These are phyloP conservation scores for Sebastes schlegelii DNA, from an alignment of 2,113 vertebrate species.

Conservation along the genomic window DNA sequence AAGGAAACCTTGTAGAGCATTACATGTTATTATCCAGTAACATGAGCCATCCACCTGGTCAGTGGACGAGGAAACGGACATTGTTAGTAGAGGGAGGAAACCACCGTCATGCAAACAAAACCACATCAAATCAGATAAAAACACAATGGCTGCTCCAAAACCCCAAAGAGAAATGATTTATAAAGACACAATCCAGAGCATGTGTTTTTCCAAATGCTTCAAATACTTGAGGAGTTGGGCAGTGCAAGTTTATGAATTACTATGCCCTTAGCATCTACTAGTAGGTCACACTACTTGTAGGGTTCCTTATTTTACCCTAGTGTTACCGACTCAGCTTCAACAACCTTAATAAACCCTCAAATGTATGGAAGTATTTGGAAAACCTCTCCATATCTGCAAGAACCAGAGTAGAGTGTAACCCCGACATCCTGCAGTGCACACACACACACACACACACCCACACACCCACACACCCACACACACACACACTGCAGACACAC, in stretches of 20 bases:
- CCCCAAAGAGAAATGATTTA: conserved; percentile 5
- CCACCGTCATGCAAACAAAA: conserved; percentile 66
- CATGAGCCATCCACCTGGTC: conserved; percentile 63
- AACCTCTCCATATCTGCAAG: conserved; percentile 41
- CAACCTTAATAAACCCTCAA: conserved; percentile 42
- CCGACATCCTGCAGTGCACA: conserved; percentile 52
- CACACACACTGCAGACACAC: conserved; percentile 28
- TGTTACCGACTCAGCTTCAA: conserved; percentile 1
- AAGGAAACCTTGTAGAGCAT: neutral
- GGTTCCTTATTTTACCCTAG: neutral
- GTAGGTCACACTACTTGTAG: neutral
- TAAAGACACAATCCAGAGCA: conserved; percentile 21
- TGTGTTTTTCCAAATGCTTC: conserved; percentile 53
- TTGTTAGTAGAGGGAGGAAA: conserved; percentile 68
- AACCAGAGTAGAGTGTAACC: conserved; percentile 40
- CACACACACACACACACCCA: conserved; percentile 26
- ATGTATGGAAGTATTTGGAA: conserved; percentile 64
- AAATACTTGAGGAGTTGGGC: conserved; percentile 37
- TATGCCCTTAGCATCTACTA: neutral
- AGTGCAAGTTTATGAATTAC: neutral
- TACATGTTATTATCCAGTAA: neutral
- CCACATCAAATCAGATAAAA: conserved; percentile 35
- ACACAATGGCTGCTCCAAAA: conserved; percentile 2
- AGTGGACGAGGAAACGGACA: conserved; percentile 48
- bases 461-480: conserved; percentile 42